A percentile compares a stretch with the other conserved stretches of the same genome.
phyloP scores from a whole-genome alignment of 2,113 vertebrate genomes.

The Nothocercus julius region DNA sequence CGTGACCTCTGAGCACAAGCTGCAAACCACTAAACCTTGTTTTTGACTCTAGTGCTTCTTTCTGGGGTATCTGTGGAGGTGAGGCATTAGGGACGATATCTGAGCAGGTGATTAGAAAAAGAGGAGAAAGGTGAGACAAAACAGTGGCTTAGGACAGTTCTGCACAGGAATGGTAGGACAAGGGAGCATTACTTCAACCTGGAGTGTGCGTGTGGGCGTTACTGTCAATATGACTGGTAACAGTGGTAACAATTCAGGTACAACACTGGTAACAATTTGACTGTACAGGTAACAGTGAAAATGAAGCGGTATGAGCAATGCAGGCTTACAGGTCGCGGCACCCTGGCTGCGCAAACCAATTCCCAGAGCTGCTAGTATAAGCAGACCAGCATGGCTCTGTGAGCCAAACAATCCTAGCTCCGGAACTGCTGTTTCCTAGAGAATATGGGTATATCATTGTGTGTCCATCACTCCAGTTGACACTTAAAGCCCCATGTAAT shows the following conservation, averaged over 20 bases:
- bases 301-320: neutral
- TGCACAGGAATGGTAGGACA: neutral
- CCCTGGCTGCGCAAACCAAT: neutral
- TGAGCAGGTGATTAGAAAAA: neutral
- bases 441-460: neutral
- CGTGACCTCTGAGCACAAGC: neutral
- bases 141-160: neutral
- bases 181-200: neutral
- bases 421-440: neutral
- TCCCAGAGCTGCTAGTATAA: neutral
- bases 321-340: neutral
- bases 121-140: neutral
- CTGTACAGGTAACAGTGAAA: neutral
- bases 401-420: neutral
- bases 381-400: neutral
- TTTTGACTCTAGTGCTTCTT: neutral
- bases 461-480: neutral
- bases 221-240: neutral
- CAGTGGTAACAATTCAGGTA: neutral
- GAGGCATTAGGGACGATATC: neutral
- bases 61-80: neutral
- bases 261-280: too few relatives aligned
- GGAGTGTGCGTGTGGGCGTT: neutral
- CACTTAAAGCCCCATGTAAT: neutral
- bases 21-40: neutral